Evolutionary conservation across 2,797 vertebrate genomes (phyloP).

Genomic region (Crypturellus tataupa): DNA sequence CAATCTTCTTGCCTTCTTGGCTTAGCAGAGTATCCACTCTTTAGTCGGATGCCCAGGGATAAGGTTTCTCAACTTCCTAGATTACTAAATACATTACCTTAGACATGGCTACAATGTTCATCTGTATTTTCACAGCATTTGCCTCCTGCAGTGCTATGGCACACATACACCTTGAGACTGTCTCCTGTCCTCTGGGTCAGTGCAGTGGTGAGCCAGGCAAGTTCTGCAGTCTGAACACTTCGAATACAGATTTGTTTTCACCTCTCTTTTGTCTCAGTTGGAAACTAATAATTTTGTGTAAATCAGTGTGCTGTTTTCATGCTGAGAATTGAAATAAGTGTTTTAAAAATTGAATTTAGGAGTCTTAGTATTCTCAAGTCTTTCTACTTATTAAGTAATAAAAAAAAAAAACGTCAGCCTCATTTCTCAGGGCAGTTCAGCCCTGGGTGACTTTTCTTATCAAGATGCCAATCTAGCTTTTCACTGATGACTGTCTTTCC

Average conservation of each 20-base stretch:
- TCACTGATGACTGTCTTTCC: fast-evolving
- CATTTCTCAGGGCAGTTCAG: not conserved
- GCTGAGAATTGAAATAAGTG: not conserved
- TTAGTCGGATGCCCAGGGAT: not conserved
- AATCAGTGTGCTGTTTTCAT: not conserved
- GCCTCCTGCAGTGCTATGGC: not conserved
- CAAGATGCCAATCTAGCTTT: not conserved
- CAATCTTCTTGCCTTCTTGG: not conserved
- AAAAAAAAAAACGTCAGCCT: fast-evolving
- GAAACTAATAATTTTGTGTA: not conserved
- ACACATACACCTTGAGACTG: not conserved
- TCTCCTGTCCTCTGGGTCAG: not conserved
- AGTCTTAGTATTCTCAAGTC: not conserved
- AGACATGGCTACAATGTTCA: not conserved
- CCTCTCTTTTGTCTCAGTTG: not conserved
- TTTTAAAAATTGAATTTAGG: not conserved
- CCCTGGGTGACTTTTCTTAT: not conserved
- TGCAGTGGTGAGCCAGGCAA: not conserved
- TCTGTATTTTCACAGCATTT: not conserved
- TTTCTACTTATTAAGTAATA: not conserved
- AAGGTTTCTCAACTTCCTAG: not conserved
- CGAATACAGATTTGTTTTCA: not conserved
- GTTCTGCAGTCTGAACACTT: not conserved
- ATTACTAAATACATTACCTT: not conserved
- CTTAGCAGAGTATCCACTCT: not conserved